Evolutionary conservation across 2,113 vertebrate species (phyloP), one percentile per base, ranked within the genome.

Genomic region (Hemicordylus capensis): DNA sequence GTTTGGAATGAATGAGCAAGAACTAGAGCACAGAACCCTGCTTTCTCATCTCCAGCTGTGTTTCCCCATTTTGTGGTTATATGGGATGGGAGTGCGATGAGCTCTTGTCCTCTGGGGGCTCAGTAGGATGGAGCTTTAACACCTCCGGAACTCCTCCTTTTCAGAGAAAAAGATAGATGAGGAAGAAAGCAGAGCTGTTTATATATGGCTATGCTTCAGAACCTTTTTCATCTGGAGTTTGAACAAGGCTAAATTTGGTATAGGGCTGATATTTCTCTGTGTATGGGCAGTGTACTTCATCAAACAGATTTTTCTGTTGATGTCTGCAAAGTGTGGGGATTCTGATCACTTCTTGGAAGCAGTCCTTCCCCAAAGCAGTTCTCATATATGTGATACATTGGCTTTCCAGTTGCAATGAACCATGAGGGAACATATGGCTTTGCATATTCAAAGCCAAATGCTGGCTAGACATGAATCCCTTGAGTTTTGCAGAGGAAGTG

Each of bases 401-500:
- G 48, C 6, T 12, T 80, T 88, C 42, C 59, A 79, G 74, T 1
- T 83, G 28, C 20, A 42, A 10, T 81, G 56, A 85, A 26, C 6
- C 76, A 28, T 74, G 85, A 70, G 14, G 20, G 15, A 89, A 87
- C 46, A 80, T 63, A 85, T 94, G 93, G 88, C 89, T 85, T 42
- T 76, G 22, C 89, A 84, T 90, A 78, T 24, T 90, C 6, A 70
- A 84, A 90, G 86, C 37, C 7, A 80, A 83, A 39, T 80, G 74
- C 37, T 93, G 81, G 76, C n/a, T 83, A 90, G 54, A 77, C 56
- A 46, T 67, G 51, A 72, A 46, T 75, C 56, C 63, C 80, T 64
- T 37, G 54, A 67, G 34, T 10, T 34, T 73, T 42, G 77, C 51
- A 44, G 83, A 83, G 76, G 63, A 83, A 86, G 5, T 37, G 42